Base-by-base conservation (phyloP, 2,797 vertebrate genomes). In the Bovichtus variegatus region DNA sequence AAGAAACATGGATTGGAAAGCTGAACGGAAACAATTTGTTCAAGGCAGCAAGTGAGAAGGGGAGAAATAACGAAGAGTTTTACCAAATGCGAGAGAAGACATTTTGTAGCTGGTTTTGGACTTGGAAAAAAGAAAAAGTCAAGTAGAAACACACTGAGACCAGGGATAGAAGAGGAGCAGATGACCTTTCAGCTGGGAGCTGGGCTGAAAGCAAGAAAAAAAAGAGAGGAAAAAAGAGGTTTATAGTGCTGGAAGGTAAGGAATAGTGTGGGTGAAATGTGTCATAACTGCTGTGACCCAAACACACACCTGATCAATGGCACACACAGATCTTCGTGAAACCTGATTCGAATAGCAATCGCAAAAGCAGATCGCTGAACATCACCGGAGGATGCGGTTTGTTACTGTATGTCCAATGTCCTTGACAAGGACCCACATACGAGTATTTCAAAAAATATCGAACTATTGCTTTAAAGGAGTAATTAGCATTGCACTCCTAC, bases 181-280 rank as follows among this genome's bases (percentile, higher is more conserved):
- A 63, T 75, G 91, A 90, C 86, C 87, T 91, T 89, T 89, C 46
- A 63, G 74, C 6, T 65, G 36, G 50, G 46, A 74, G 66, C 73
- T 57, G 60, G 61, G 61, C 57, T 76, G 78, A 86, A 84, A 66
- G 76, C 47, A 54, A 76, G 57, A 27, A 40, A 43, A 77, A 61
- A 27, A 60, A 50, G n/a, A n/a, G n/a, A n/a, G n/a, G n/a, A n/a
- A n/a, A n/a, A n/a, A n/a, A n/a, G 7, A 85, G 53, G 21, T 69
- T 74, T 76, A 65, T 71, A 82, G 71, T 62, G 64, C 23, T 54
- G 40, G 43, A 55, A 71, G 68, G 83, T 71, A 78, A 75, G 60
- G 50, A 84, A 86, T 62, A 73, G 44, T 63, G 60, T 64, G 55
- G 54, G 60, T 49, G 53, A 80, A 73, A 88, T 88, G 86, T 86